These are phyloP conservation scores for Taurulus bubalis DNA, from an alignment of 2,113 vertebrate genomes.

Conservation along the genomic window DNA sequence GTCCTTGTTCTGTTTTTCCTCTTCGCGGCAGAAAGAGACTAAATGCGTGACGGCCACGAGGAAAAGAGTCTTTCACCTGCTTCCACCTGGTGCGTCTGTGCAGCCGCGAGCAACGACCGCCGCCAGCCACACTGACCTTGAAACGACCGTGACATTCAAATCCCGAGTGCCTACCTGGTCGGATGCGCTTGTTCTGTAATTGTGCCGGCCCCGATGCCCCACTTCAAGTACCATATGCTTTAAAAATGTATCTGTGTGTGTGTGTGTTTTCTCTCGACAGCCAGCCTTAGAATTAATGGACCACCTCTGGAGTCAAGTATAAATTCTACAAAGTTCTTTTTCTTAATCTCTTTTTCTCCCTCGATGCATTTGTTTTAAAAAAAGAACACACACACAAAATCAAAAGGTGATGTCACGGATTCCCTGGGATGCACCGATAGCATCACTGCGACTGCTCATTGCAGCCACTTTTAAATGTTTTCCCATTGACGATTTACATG, in stretches of 20 bases:
- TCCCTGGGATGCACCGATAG: neutral
- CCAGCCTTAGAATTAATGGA: neutral
- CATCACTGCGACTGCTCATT: neutral
- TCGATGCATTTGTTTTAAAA: slow-evolving; percentile 2
- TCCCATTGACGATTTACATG: neutral
- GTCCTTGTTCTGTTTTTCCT: neutral
- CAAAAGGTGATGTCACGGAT: neutral
- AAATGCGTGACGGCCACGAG: neutral
- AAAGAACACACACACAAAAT: no score
- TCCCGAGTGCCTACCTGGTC: slow-evolving; percentile 5
- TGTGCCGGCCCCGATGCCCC: slow-evolving; percentile 7
- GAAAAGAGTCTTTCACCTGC: neutral
- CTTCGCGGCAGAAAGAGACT: neutral
- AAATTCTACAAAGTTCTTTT: neutral
- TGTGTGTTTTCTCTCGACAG: neutral
- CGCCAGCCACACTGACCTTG: neutral
- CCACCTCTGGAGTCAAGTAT: neutral
- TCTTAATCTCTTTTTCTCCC: neutral
- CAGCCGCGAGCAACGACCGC: slow-evolving; percentile 63
- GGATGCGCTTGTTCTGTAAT: slow-evolving; percentile 16
- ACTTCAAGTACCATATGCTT: slow-evolving; percentile 16
- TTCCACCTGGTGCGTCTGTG: slow-evolving; percentile 31
- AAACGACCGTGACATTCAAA: slow-evolving; percentile 30
- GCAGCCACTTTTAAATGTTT: neutral
- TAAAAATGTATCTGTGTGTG: neutral